Percentiles rank a stretch among this genome's conserved stretches.
Conservation (phyloP, 2,888 invertebrate genomes). For the Apantesis nais region DNA sequence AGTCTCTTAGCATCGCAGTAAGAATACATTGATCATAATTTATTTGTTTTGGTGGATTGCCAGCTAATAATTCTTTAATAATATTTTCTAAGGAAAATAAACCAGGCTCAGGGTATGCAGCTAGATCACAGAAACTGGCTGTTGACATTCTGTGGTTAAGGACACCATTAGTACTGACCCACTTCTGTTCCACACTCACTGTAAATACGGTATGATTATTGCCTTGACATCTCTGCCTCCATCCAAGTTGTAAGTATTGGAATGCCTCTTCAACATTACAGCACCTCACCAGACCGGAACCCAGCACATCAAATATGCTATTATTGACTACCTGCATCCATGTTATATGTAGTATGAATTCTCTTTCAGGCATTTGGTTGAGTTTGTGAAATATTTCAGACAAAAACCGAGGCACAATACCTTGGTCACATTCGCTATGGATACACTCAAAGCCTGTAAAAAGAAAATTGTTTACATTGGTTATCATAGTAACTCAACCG, state of each 20-base stretch:
- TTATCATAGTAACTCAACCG: neutral
- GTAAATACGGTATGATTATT: conserved; percentile 89
- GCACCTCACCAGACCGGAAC: conserved; percentile 82
- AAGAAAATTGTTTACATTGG: neutral
- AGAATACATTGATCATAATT: conserved; percentile 88
- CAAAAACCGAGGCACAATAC: conserved; percentile 89
- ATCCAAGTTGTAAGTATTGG: conserved; percentile 89
- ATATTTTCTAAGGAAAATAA: conserved; percentile 88
- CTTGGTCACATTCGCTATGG: conserved; percentile 89
- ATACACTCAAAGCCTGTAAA: conserved; percentile 82
- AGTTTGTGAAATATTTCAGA: conserved; percentile 89
- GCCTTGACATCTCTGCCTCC: conserved; percentile 84
- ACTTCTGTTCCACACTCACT: conserved; percentile 90
- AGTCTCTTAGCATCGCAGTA: conserved; percentile 89
- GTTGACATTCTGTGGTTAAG: conserved; percentile 90
- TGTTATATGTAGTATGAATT: conserved; percentile 88
- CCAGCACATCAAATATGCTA: conserved; percentile 86
- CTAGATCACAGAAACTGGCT: conserved; percentile 90
- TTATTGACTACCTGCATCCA: conserved; percentile 91
- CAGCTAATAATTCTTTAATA: conserved; percentile 85
- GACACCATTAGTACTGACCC: conserved; percentile 88
- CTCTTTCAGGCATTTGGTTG: conserved; percentile 87
- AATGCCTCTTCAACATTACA: conserved; percentile 90
- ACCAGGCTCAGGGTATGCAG: conserved; percentile 86
- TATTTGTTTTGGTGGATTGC: conserved; percentile 81